Conservation (phyloP, 2,113 vertebrate species). For the Rhinogobius similis region DNA sequence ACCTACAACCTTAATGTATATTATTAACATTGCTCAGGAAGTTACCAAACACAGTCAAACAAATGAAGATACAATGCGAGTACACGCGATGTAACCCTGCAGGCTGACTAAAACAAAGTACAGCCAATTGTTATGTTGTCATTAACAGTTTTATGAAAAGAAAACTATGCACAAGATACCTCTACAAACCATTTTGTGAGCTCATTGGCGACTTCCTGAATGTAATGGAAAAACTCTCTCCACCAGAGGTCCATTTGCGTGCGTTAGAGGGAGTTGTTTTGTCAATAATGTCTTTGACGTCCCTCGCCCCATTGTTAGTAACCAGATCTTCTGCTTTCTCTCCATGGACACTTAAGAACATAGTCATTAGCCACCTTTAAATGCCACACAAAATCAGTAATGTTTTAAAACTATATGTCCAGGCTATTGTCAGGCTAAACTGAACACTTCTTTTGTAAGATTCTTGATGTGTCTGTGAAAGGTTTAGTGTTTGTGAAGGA, state of each 20-base stretch:
- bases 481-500: slow-evolving; percentile 63
- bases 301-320: background rate
- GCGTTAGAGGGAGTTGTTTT: slow-evolving; percentile 3
- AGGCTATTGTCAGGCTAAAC: background rate
- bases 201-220: background rate
- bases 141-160: slow-evolving; percentile 5
- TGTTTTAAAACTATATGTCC: background rate
- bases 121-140: background rate
- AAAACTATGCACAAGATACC: slow-evolving; percentile 8
- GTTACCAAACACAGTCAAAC: background rate
- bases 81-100: background rate
- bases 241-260: background rate
- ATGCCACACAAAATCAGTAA: slow-evolving; percentile 10
- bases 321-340: slow-evolving; percentile 22
- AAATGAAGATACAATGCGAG: slow-evolving; percentile 1
- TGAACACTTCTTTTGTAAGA: slow-evolving; percentile 22
- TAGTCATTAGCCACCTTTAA: slow-evolving; percentile 18
- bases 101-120: slow-evolving; percentile 12
- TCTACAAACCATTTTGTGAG: background rate
- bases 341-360: slow-evolving; percentile 10
- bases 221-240: slow-evolving; percentile 1
- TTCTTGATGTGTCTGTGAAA: slow-evolving; percentile 59
- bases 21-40: slow-evolving; percentile 10
- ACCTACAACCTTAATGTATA: slow-evolving; percentile 7
- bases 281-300: slow-evolving; percentile 7